phyloP scores from a whole-genome alignment of 2,797 vertebrate genomes.

The Arvicola amphibius region DNA sequence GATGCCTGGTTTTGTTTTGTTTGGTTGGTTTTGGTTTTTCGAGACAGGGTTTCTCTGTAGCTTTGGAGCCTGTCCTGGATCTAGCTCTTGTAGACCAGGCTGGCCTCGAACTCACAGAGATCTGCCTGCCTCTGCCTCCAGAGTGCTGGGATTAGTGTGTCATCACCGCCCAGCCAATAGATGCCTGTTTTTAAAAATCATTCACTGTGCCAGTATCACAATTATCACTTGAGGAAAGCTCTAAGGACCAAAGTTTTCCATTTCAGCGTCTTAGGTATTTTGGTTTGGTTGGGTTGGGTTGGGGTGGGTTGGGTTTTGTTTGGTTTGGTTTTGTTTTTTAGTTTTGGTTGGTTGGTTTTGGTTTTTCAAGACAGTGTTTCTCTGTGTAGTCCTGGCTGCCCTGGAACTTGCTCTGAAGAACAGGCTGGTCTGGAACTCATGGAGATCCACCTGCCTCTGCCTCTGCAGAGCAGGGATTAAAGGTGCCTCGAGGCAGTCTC shows the following conservation, averaged over 20 bases:
- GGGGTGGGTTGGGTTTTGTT: background rate
- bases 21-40: too few species aligned
- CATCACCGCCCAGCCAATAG: background rate
- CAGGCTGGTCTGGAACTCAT: background rate
- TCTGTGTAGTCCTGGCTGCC: background rate
- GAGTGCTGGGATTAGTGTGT: too few species aligned
- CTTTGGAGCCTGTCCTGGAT: too few species aligned
- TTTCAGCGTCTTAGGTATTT: background rate
- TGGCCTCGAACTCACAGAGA: too few species aligned
- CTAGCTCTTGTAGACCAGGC: too few species aligned
- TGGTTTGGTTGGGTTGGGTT: background rate
- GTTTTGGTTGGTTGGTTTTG: background rate
- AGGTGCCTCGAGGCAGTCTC: background rate
- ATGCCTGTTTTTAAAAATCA: constrained; percentile 15
- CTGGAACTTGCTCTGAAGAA: background rate
- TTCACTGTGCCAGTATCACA: constrained; percentile 7
- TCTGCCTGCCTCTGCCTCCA: too few species aligned
- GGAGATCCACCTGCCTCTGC: background rate
- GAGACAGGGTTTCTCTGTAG: too few species aligned
- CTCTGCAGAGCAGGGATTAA: background rate
- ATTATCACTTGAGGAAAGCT: background rate
- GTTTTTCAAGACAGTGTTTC: background rate
- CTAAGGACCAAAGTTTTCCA: background rate
- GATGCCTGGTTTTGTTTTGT: background rate
- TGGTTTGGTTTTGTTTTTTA: background rate